Percentiles rank a stretch among this genome's conserved stretches.
phyloP scores from a whole-genome alignment of 2,113 vertebrate genomes.

The Loxodonta africana region DNA sequence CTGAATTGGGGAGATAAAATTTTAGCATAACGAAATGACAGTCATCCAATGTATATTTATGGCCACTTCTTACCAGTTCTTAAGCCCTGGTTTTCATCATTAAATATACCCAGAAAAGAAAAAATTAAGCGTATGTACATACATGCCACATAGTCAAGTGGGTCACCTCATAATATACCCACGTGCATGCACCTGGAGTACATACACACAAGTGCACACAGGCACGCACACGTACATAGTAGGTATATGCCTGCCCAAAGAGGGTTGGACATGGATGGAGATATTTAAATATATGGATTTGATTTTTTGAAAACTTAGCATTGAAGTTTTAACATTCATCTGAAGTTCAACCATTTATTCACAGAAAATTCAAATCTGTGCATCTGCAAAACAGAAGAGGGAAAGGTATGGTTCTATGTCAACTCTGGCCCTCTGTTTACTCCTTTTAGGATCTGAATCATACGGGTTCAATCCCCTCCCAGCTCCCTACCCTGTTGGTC shows the following conservation, averaged over 20 bases:
- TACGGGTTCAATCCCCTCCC: too few species aligned
- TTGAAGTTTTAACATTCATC: slow-evolving; percentile 18
- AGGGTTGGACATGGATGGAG: not conserved
- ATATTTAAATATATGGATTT: not conserved
- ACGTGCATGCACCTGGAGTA: not conserved
- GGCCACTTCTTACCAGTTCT: not conserved
- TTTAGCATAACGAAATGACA: slow-evolving; percentile 72
- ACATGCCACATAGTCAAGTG: not conserved
- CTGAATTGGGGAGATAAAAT: slow-evolving; percentile 66
- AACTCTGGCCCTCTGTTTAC: not conserved
- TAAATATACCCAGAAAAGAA: slow-evolving; percentile 18
- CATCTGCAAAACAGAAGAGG: not conserved
- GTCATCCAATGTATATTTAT: slow-evolving; percentile 41
- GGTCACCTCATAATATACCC: not conserved
- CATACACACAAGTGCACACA: not conserved
- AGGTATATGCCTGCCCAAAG: not conserved
- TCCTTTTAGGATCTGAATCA: not conserved
- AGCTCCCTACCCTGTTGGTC: too few species aligned
- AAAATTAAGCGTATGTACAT: not conserved
- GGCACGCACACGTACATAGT: not conserved
- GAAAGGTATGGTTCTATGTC: not conserved
- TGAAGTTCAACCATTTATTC: not conserved
- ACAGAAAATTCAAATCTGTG: not conserved
- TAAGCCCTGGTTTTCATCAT: not conserved
- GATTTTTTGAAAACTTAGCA: slow-evolving; percentile 9